Evolutionary conservation across 2,113 vertebrate species (phyloP).

Genomic region (Pseudorasbora parva): DNA sequence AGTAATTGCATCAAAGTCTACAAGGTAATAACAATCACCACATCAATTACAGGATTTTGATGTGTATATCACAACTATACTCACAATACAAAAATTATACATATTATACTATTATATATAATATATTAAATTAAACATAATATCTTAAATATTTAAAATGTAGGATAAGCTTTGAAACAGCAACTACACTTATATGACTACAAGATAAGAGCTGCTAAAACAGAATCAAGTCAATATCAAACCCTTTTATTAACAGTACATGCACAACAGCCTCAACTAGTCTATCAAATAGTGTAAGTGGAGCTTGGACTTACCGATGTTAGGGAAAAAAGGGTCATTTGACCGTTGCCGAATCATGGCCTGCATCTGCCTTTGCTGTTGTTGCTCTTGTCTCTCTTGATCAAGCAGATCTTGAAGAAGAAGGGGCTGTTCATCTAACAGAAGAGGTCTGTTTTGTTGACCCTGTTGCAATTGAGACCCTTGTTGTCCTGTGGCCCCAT

Average conservation of each 20-base stretch:
- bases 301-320: slow-evolving; percentile 79
- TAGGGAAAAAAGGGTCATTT: slow-evolving; percentile 83
- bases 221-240: background rate
- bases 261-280: background rate
- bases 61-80: background rate
- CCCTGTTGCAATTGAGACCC: slow-evolving; percentile 71
- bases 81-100: background rate
- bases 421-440: slow-evolving; percentile 94
- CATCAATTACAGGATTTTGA: background rate
- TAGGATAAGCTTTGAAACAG: too few species aligned
- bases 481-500: slow-evolving; percentile 69
- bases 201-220: background rate
- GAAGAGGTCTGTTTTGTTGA: slow-evolving; percentile 80
- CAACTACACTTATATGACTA: background rate
- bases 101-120: background rate
- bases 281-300: background rate
- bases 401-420: slow-evolving; percentile 96
- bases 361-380: slow-evolving; percentile 98
- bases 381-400: slow-evolving; percentile 96
- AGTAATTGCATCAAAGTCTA: slow-evolving; percentile 93
- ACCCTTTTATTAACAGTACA: background rate
- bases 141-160: background rate
- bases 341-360: slow-evolving; percentile 91
- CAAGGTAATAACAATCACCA: slow-evolving; percentile 42
- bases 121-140: background rate